These are phyloP conservation scores for Tympanuchus pallidicinctus DNA, from an alignment of 2,113 vertebrate genomes.

Conservation along the genomic window DNA sequence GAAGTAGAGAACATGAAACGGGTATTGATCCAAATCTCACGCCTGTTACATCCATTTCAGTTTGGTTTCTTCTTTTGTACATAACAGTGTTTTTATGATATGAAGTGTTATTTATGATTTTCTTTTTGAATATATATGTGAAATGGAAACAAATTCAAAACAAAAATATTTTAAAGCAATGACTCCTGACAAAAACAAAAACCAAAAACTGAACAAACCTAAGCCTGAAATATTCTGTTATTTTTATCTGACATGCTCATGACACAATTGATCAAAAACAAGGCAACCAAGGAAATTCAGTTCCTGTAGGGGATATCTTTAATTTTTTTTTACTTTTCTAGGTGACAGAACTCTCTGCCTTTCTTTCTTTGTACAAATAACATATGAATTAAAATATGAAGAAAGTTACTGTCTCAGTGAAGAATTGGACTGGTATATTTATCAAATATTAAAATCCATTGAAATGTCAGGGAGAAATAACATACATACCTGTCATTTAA, in stretches of 20 bases:
- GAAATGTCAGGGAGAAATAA: background rate
- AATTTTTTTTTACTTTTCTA: background rate
- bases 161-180: conserved; percentile 8
- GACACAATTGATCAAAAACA: conserved; percentile 3
- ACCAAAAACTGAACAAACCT: background rate
- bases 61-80: background rate
- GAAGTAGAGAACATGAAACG: background rate
- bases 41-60: background rate
- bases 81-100: background rate
- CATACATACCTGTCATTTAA: background rate
- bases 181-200: background rate
- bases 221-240: background rate
- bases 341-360: background rate
- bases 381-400: background rate
- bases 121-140: background rate
- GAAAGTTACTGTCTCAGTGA: background rate
- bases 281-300: conserved; percentile 9
- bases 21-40: background rate
- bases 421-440: background rate
- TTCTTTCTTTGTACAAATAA: background rate
- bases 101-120: background rate
- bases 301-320: background rate
- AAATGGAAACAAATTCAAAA: conserved; percentile 2
- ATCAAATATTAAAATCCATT: background rate
- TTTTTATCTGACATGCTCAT: conserved; percentile 23